A percentile compares a stretch with the other conserved stretches of the same genome.
Evolutionary conservation across 2,888 invertebrate species (phyloP).

Genomic region (Drosophila macrospina): DNA sequence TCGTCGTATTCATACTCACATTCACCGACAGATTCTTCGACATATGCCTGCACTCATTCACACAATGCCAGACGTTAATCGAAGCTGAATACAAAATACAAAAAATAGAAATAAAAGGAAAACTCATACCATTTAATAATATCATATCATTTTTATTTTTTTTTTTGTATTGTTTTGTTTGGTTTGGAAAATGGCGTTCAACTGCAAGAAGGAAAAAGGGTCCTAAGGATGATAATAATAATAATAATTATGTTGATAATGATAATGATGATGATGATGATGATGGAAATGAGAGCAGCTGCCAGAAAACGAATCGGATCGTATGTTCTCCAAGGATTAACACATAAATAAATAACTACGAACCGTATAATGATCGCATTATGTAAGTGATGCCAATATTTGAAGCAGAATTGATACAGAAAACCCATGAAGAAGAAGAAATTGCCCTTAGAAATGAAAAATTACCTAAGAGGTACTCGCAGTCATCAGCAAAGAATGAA

Average conservation of each 20-base stretch:
- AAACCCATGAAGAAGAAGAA: background rate
- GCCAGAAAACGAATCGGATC: constrained; percentile 23
- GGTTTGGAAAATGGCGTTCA: constrained; percentile 23
- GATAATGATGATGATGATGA: constrained; percentile 18
- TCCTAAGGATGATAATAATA: constrained; percentile 9
- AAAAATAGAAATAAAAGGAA: no score
- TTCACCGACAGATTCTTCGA: constrained; percentile 2
- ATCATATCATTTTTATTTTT: constrained; percentile 27
- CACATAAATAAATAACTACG: constrained; percentile 20
- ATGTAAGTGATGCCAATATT: constrained; percentile 4
- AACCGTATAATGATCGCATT: background rate
- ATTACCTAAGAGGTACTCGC: no score
- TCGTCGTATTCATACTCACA: constrained; percentile 2
- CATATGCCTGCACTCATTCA: constrained; percentile 7
- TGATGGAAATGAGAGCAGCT: constrained; percentile 21
- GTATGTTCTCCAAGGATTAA: constrained; percentile 37
- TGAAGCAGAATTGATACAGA: background rate
- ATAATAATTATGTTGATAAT: constrained; percentile 10
- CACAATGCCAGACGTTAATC: constrained; percentile 21
- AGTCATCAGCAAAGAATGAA: no score
- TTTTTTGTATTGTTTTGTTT: constrained; percentile 1
- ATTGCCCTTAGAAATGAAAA: no score
- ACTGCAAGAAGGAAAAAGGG: constrained; percentile 20
- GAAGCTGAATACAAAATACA: constrained; percentile 12
- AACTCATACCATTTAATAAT: constrained; percentile 32